Base-by-base conservation (phyloP, 2,113 vertebrate species). In the Lota lota region DNA sequence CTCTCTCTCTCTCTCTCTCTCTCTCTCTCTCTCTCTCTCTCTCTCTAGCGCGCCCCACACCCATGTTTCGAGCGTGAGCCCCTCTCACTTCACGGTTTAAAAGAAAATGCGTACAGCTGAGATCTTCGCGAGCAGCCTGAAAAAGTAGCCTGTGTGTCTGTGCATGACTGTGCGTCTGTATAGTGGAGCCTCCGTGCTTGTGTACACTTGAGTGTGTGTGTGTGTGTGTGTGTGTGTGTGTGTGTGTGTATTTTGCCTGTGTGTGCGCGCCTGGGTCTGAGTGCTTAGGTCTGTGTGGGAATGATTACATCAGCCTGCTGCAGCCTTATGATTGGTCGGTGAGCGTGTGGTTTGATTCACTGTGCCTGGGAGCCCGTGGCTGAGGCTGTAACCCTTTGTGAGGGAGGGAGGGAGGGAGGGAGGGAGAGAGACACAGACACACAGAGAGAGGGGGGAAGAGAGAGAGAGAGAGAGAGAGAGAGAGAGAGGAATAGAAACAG, bases 271-370 rank as follows among this genome's bases (percentile, higher is more conserved):
- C 22, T 63, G 72, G 58, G 67, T 36, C 56, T 10, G 60, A 17
- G 61, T 22, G 72, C 66, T 60, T 78, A 51, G 67, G 84, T 79
- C 78, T 88, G 87, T 88, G 88, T 90, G 88, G 88, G 88, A 90
- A 90, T 88, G 87, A 90, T 90, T 90, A 90, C 88, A 88, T 90
- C 88, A 90, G 88, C 88, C 85, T 70, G 72, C 82, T 84, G 82
- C 83, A 82, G 88, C 79, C 80, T 83, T 79, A 82, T 88, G 88
- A 90, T 90, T 90, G 88, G 88, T 85, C 40, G 77, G 66, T 80
- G 83, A 87, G 83, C 79, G 82, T 90, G 85, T 88, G 88, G 88
- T 88, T 88, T 90, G 88, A 90, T 90, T 88, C 88, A 83, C 78
- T 87, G 82, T 83, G 85, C 85, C 87, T 87, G 63, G n/a, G 80